Percentiles rank a stretch among this genome's conserved stretches.
phyloP scores from a whole-genome alignment of 2,888 invertebrate species.

The Myopa testacea region DNA sequence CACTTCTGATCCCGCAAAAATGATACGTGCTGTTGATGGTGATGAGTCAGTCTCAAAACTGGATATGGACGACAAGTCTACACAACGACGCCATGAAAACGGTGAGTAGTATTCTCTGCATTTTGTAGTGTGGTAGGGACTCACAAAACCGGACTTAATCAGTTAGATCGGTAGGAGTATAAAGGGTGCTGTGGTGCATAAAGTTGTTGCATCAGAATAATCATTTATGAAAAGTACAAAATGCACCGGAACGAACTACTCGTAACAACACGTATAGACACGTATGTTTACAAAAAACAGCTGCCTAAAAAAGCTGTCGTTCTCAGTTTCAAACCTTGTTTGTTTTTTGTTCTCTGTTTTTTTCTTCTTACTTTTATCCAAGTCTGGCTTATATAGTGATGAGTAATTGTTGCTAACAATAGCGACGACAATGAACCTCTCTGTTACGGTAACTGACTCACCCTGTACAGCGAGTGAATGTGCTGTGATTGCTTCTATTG shows the following conservation, averaged over 20 bases:
- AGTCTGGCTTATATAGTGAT: background rate
- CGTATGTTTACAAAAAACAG: constrained; percentile 6
- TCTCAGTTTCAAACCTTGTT: background rate
- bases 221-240: background rate
- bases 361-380: background rate
- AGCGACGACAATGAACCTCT: background rate
- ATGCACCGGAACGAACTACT: background rate
- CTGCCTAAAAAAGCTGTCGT: background rate
- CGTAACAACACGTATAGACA: background rate
- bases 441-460: constrained; percentile 6
- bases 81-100: constrained; percentile 5
- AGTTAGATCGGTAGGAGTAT: background rate
- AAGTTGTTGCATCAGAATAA: background rate
- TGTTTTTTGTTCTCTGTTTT: constrained; percentile 1
- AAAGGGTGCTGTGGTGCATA: background rate
- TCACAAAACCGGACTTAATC: background rate
- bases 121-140: background rate
- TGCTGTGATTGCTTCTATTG: background rate
- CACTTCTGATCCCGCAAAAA: constrained; percentile 2
- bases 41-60: constrained; percentile 36
- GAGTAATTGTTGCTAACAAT: background rate
- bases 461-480: constrained; percentile 6
- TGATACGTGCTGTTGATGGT: constrained; percentile 11
- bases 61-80: constrained; percentile 13
- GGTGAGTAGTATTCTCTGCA: constrained; percentile 15